Base-by-base conservation (phyloP, 2,888 invertebrate genomes). In the Drosophila monieri region DNA sequence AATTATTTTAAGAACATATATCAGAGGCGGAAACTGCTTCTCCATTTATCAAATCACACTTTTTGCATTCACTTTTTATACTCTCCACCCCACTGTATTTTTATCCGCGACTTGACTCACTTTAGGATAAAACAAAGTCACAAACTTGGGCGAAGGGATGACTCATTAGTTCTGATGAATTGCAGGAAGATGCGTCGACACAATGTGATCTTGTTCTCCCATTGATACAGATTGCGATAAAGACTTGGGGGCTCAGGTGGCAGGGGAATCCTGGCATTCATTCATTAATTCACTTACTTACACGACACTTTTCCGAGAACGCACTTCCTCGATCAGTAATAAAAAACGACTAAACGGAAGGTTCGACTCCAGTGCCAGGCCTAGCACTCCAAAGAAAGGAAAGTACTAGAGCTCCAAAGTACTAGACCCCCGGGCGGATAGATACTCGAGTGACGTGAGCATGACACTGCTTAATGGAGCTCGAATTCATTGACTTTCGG, bases 401-500 rank as follows among this genome's bases (percentile, higher is more conserved):
- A 61, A 43, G 32, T 30, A 35, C 32, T 35, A 14, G 27, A 27
- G 9, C 27, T 0, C 9, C 3, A 3, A 2, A 27, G 47, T 30
- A 46, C 23, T 27, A n/a, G 12, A 35, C 35, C n/a, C 35, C n/a
- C 3, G 14, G 14, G 10, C 15, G 3, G 35, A 62, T 23, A 69
- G 46, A 37, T 21, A 43, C 35, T n/a, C 14, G 53, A 2, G n/a
- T 6, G 15, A 48, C 52, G 59, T 56, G 60, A 65, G 41, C 49
- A 61, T 76, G 70, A 73, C 66, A 10, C 6, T 32, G 55, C 46
- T 37, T 49, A 66, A 51, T 30, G 30, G 9, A 37, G 39, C 51
- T 43, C 21, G 27, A 65, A 59, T 58, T 72, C 67, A 66, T 66
- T 78, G 65, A 73, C 67, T 73, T 72, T 30, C 44, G 41, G 35